Evolutionary conservation across 1,140 invertebrate species (phyloP).

Genomic region (Pteromalus puparum): DNA sequence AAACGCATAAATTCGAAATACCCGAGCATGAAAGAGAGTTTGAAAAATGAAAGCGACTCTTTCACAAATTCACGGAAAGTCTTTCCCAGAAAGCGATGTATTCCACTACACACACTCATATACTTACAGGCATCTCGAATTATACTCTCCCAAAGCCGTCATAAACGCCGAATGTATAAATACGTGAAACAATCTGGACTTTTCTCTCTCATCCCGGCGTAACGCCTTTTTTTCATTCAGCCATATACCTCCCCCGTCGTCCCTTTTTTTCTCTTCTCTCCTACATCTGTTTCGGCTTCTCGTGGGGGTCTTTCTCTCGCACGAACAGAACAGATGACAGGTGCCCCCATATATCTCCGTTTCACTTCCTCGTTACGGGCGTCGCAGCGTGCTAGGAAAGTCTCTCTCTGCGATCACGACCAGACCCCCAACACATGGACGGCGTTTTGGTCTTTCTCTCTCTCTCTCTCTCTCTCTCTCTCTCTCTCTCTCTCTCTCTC

Average conservation of each 20-base stretch:
- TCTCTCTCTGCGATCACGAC: not conserved
- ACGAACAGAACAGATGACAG: conserved; percentile 28
- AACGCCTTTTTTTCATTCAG: not conserved
- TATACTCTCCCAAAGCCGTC: not conserved
- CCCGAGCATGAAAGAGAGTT: not conserved
- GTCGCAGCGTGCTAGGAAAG: not conserved
- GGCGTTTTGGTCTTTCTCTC: not conserved
- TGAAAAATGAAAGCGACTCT: not conserved
- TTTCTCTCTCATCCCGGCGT: conserved; percentile 5
- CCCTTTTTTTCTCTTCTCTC: not conserved
- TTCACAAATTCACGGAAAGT: not conserved
- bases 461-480: not conserved
- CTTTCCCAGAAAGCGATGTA: not conserved
- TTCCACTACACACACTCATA: not conserved
- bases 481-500: no score
- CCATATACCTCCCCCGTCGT: no score
- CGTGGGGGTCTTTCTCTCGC: not conserved
- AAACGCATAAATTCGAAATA: no score
- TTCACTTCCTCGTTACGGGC: conserved; percentile 29
- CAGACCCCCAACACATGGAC: conserved; percentile 8
- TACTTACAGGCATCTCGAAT: not conserved
- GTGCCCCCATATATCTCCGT: conserved; percentile 34
- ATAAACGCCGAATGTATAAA: not conserved
- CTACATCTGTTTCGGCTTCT: not conserved
- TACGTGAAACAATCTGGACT: conserved; percentile 5